phyloP scores from a whole-genome alignment of 2,797 vertebrate genomes.

The Benthosema pterotum region DNA sequence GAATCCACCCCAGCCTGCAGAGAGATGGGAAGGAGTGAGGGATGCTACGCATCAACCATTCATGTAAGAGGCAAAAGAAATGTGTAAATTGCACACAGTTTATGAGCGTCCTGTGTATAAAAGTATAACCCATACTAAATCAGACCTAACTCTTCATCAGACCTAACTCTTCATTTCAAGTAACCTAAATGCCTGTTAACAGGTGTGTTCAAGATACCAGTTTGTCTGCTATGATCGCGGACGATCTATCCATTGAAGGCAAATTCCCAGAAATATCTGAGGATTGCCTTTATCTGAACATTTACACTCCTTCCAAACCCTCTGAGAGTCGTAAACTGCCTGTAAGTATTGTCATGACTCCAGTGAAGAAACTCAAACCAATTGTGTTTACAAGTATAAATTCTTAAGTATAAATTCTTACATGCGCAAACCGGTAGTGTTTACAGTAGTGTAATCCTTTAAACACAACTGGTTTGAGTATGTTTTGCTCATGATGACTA shows the following conservation, averaged over 20 bases:
- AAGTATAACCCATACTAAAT: neutral
- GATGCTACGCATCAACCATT: no score
- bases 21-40: no score
- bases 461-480: no score
- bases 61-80: neutral
- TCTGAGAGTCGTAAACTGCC: conserved; percentile 23
- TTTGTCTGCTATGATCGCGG: neutral
- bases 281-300: conserved; percentile 45
- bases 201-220: conserved; percentile 49
- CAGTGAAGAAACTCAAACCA: no score
- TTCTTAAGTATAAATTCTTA: no score
- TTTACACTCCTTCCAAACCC: conserved; percentile 25
- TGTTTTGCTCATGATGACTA: no score
- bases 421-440: no score
- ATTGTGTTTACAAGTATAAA: no score
- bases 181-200: neutral
- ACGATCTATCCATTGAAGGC: conserved; percentile 32
- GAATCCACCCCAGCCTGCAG: no score
- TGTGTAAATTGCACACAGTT: neutral
- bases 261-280: conserved; percentile 24
- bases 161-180: neutral
- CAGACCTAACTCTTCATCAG: neutral
- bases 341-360: conserved; percentile 19
- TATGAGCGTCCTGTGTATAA: neutral
- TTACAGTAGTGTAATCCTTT: no score